Base-by-base conservation (phyloP, 2,888 invertebrate species). In the Ganaspis brasiliensis region DNA sequence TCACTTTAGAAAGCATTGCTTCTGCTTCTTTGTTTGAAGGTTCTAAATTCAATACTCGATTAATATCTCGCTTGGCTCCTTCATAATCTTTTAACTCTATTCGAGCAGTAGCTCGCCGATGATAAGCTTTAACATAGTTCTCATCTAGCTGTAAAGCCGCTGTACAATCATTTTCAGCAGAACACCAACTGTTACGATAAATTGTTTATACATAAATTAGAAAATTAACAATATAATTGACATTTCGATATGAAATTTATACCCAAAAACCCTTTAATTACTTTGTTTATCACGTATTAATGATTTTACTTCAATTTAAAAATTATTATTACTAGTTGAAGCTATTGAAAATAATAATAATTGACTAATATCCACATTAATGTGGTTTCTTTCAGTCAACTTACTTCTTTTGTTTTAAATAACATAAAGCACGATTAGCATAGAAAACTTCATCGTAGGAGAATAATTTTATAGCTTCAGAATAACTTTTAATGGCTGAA, bases 391-490 rank as follows among this genome's bases (percentile, higher is more conserved):
- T 57, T 40, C 12, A 49, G 37, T 2, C 3, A 75, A 91, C 93
- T 90, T 92, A 97, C 97, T 95, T 95, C 81, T 96, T 94, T 83
- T 95, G 93, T 91, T 97, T 98, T 10, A 98, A 92, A 81, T 96
- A 94, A 85, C 98, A 98, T 73, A 98, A 93, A 1, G 97, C 98
- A 84, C 98, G 93, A 91, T 98, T 98, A 0, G 97, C 97, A 87
- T 94, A 97, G 88, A 96, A 96, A 14, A 97, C 93, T 1, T 98
- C 94, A 90, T 97, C 95, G 89, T 94, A 94, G 9, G 95, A 94
- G 85, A 96, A 97, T 75, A 95, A 91, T 77, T 96, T 95, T 52
- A 99, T 98, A 0, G 99, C 99, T 88, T 95, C 94, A 56, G 95
- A 95, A 90, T 99, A 99, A 89, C 96, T 96, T 6, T 94, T 92